These are phyloP conservation scores for Eurois occulta DNA, from an alignment of 2,888 invertebrate species.

Conservation along the genomic window DNA sequence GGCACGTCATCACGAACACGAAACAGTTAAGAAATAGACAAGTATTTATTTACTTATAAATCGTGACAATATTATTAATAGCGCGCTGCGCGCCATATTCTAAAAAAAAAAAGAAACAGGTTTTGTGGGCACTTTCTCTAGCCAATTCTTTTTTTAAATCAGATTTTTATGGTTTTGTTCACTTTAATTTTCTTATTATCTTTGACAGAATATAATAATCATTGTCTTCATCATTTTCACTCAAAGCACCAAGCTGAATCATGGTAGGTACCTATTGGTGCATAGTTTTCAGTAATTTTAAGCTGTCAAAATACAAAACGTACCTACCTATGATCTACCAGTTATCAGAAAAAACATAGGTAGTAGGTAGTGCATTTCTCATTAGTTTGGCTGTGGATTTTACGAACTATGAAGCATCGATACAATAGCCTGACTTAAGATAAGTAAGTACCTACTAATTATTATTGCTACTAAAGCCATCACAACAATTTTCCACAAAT, in stretches of 20 bases:
- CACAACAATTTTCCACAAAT: slow-evolving; percentile 2
- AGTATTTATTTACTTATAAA: slow-evolving; percentile 36
- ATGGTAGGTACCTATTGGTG: neutral
- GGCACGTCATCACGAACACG: slow-evolving; percentile 7
- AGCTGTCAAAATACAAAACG: neutral
- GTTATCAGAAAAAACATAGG: neutral
- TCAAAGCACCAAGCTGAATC: neutral
- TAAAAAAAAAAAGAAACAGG: slow-evolving; percentile 32
- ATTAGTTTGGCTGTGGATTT: neutral
- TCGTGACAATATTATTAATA: slow-evolving; percentile 47
- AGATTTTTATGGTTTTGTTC: neutral
- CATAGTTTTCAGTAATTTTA: neutral
- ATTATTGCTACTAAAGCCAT: neutral
- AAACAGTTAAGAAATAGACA: slow-evolving; percentile 37
- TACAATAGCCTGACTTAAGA: neutral
- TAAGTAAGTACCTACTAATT: too few species aligned
- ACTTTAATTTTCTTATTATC: neutral
- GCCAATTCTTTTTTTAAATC: slow-evolving; percentile 11
- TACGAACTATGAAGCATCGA: neutral
- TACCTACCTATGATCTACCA: neutral
- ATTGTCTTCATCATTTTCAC: neutral
- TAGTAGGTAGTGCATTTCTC: neutral
- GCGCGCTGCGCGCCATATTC: neutral
- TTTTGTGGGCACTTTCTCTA: slow-evolving; percentile 47
- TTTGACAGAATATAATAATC: neutral